Percentiles rank a stretch among this genome's conserved stretches.
phyloP scores from a whole-genome alignment of 2,797 vertebrate species.

The Sebastes vulpes region DNA sequence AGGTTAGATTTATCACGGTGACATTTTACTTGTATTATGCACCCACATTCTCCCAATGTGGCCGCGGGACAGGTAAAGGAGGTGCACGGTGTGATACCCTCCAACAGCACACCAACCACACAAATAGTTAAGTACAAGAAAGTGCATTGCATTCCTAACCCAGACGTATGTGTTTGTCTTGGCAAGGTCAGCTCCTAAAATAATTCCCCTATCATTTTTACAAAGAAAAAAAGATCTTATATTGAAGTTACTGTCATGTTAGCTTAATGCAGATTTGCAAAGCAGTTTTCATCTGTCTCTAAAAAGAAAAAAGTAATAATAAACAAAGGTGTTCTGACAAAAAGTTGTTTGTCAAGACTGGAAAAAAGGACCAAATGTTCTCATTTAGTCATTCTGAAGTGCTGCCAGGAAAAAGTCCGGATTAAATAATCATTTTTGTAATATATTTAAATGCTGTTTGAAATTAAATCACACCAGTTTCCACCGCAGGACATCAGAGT shows the following conservation, averaged over 20 bases:
- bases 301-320: slow-evolving; percentile 4
- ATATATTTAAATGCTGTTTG: slow-evolving; percentile 71
- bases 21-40: slow-evolving; percentile 83
- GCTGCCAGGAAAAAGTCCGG: slow-evolving; percentile 53
- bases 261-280: slow-evolving; percentile 23
- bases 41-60: slow-evolving; percentile 63
- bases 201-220: not conserved
- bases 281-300: slow-evolving; percentile 38
- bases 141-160: not conserved
- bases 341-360: slow-evolving; percentile 37
- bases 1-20: slow-evolving; percentile 87
- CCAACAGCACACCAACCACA: slow-evolving; percentile 2
- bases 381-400: slow-evolving; percentile 68
- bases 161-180: not conserved
- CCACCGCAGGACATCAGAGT: slow-evolving; percentile 62
- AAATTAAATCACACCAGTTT: slow-evolving; percentile 74
- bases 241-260: slow-evolving; percentile 28
- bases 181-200: slow-evolving; percentile 29
- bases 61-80: slow-evolving; percentile 25
- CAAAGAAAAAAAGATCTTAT: not conserved
- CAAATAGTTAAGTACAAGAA: slow-evolving; percentile 3
- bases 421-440: slow-evolving; percentile 69
- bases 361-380: slow-evolving; percentile 59
- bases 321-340: slow-evolving; percentile 32
- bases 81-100: slow-evolving; percentile 20